phyloP scores from a whole-genome alignment of 2,888 invertebrate genomes.

The Thyatira batis region DNA sequence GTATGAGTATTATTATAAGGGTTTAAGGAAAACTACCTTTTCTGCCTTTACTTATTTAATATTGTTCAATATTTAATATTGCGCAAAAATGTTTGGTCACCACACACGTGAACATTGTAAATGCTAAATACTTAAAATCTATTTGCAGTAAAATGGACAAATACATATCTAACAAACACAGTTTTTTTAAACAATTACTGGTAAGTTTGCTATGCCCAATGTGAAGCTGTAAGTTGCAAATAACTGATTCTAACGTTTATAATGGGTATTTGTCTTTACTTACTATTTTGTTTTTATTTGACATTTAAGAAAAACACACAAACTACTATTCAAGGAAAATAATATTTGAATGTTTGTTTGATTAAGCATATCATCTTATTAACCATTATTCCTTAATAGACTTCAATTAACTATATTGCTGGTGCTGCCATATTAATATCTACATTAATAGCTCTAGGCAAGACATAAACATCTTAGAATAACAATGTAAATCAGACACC shows the following conservation, averaged over 20 bases:
- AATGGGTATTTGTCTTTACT: too few species aligned
- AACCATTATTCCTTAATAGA: background rate
- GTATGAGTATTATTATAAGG: constrained; percentile 33
- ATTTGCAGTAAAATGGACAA: constrained; percentile 54
- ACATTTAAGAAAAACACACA: background rate
- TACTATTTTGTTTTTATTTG: too few species aligned
- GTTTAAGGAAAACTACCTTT: constrained; percentile 35
- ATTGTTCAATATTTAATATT: constrained; percentile 63
- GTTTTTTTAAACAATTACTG: background rate
- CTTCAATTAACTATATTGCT: background rate
- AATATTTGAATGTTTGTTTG: too few species aligned
- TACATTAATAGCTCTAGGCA: background rate
- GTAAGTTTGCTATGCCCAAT: background rate
- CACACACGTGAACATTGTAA: constrained; percentile 68
- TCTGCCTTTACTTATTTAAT: constrained; percentile 63
- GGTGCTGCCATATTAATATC: background rate
- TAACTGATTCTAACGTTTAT: background rate
- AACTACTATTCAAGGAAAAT: background rate
- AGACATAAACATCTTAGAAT: background rate
- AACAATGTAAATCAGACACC: background rate
- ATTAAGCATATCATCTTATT: too few species aligned
- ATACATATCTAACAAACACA: constrained; percentile 15
- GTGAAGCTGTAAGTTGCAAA: background rate
- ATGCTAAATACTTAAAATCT: constrained; percentile 60
- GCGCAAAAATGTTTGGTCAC: constrained; percentile 73